A percentile compares a stretch with the other conserved stretches of the same genome.
Evolutionary conservation across 2,113 vertebrate species (phyloP).

Genomic region (Albula glossodonta): DNA sequence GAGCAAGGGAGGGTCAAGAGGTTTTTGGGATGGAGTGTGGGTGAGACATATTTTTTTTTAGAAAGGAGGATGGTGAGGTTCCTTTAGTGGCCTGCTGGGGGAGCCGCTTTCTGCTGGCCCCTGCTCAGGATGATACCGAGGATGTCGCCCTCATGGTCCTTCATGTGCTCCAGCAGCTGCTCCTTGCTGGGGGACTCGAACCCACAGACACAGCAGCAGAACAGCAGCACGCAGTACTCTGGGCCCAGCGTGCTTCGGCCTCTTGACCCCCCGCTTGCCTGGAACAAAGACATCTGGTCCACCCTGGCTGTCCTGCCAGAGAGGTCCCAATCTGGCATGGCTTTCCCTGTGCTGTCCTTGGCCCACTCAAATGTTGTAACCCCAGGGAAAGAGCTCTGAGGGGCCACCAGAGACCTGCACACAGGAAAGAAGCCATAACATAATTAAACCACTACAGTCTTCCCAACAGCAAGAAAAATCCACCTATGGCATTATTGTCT

Average conservation of each 20-base stretch:
- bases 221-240: slow-evolving; percentile 91
- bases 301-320: slow-evolving; percentile 47
- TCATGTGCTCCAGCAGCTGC: slow-evolving; percentile 96
- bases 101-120: slow-evolving; percentile 69
- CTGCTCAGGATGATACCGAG: slow-evolving; percentile 96
- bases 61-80: neutral
- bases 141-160: slow-evolving; percentile 95
- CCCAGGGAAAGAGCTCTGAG: slow-evolving; percentile 46
- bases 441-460: too few species aligned
- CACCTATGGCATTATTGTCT: too few species aligned
- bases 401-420: slow-evolving; percentile 43
- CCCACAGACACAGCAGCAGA: slow-evolving; percentile 97
- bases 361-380: slow-evolving; percentile 41
- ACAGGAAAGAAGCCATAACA: neutral
- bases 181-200: slow-evolving; percentile 96
- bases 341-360: slow-evolving; percentile 62
- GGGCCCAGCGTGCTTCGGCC: slow-evolving; percentile 53
- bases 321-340: slow-evolving; percentile 52
- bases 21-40: neutral
- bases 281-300: slow-evolving; percentile 51
- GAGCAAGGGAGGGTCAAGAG: neutral
- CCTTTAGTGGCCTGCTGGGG: slow-evolving; percentile 51
- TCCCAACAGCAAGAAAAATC: too few species aligned
- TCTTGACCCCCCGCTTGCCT: slow-evolving; percentile 51
- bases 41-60: neutral